Evolutionary conservation across 2,888 invertebrate species (phyloP).

Genomic region (Isoperla grammatica): DNA sequence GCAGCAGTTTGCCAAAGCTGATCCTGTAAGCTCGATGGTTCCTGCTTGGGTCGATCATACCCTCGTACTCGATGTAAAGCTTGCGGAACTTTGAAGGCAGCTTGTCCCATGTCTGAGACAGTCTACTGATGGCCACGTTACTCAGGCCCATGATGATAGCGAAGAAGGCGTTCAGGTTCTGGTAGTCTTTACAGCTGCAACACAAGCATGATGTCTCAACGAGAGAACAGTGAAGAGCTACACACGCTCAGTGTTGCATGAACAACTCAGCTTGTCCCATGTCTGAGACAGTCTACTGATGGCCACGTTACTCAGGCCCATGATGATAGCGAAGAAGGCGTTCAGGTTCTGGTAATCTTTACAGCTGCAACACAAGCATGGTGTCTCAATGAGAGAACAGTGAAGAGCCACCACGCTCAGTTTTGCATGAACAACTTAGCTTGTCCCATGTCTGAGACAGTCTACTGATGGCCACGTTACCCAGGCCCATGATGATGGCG

Average conservation of each 20-base stretch:
- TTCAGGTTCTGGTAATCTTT: conserved; percentile 77
- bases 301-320: conserved; percentile 77
- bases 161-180: conserved; percentile 77
- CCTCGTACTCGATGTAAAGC: conserved; percentile 73
- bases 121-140: conserved; percentile 70
- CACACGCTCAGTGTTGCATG: no score
- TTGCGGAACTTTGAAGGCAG: conserved; percentile 72
- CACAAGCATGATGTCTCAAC: no score
- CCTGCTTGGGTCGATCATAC: conserved; percentile 72
- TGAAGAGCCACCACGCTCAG: no score
- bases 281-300: conserved; percentile 68
- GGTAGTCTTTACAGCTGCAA: conserved; percentile 71
- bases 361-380: no score
- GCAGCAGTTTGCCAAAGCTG: conserved; percentile 66
- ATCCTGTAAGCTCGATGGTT: conserved; percentile 69
- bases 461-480: conserved; percentile 72
- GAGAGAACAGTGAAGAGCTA: no score
- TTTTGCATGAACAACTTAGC: no score
- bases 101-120: conserved; percentile 77
- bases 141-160: conserved; percentile 79
- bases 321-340: conserved; percentile 76
- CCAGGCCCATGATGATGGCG: conserved; percentile 77
- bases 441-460: conserved; percentile 77
- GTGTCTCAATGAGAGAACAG: no score
- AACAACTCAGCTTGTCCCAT: conserved; percentile 79